Evolutionary conservation across 2,888 invertebrate genomes (phyloP), one percentile per base, ranked within the genome.

Genomic region (Lutraria lutraria): DNA sequence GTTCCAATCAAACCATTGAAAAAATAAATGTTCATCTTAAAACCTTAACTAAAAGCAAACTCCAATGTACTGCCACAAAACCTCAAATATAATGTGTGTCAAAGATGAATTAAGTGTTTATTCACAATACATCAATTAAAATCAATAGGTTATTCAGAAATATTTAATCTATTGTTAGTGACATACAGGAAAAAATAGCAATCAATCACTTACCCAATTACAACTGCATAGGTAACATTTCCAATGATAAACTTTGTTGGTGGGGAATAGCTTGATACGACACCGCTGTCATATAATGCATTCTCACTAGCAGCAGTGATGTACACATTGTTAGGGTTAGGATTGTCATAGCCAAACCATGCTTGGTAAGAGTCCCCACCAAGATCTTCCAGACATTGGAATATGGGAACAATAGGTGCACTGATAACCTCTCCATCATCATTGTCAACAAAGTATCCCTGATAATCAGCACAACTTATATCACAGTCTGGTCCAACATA

Each of bases 301-400:
- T 95, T 95, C 63, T 93, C 93, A 25, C 91, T 87, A 12, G 90
- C 89, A 13, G 90, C 88, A 8, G 92, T 85, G 19, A 94, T 91
- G 87, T 94, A 94, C 0, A 95, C 91, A 89, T 94, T 95, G 86
- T 94, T 93, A 1, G 88, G 81, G 85, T 95, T 95, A 16, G 85
- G 85, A 81, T 95, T 95, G 60, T 87, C 87, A 85, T 95, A 95
- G 80, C 95, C 95, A 90, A 95, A 94, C 94, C 94, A 95, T 0
- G 94, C 94, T 15, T 88, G 91, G 52, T 92, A 90, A 21, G 60
- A 21, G 6, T 87, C 85, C 0, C 80, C 72, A 54, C 83, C 79
- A 19, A 79, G 31, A 15, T 87, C 80, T 15, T 92, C 89, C 29
- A 93, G 81, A 79, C 94, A 94, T 53, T 88, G 89, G 91, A 94